Conservation (phyloP, 2,888 invertebrate genomes). For the Phlogophora meticulosa region DNA sequence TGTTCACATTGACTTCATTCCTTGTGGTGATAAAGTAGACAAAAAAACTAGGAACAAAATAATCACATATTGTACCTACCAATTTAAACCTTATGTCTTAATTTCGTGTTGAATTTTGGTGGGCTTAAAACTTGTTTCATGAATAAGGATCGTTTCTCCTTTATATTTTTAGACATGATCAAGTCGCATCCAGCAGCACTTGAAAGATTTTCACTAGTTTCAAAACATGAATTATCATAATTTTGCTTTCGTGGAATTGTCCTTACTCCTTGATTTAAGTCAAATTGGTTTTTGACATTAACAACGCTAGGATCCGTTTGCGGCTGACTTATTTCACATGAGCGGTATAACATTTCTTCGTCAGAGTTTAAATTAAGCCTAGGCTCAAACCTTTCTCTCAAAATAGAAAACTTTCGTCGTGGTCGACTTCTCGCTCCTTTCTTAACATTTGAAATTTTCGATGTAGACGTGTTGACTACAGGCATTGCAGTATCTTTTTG, state of each 20-base stretch:
- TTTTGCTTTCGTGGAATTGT: conserved; percentile 65
- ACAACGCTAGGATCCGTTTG: conserved; percentile 75
- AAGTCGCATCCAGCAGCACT: conserved; percentile 60
- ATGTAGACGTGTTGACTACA: conserved; percentile 69
- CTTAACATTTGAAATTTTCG: conserved; percentile 83
- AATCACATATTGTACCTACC: conserved; percentile 45
- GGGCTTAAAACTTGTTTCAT: conserved; percentile 91
- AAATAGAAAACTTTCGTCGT: conserved; percentile 91
- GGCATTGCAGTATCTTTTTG: conserved; percentile 81
- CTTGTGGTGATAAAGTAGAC: conserved; percentile 54
- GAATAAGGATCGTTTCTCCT: conserved; percentile 90
- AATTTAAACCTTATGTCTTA: conserved; percentile 81
- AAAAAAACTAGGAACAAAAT: conserved; percentile 63
- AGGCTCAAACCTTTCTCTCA: conserved; percentile 91
- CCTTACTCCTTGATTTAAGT: conserved; percentile 60
- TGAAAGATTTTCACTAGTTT: conserved; percentile 58
- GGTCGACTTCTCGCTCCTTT: conserved; percentile 85
- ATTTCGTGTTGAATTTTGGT: conserved; percentile 89
- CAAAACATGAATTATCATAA: conserved; percentile 64
- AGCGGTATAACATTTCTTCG: conserved; percentile 86
- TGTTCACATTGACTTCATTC: conserved; percentile 74
- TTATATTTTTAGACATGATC: conserved; percentile 80
- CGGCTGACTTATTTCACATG: conserved; percentile 78
- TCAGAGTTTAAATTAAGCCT: conserved; percentile 84
- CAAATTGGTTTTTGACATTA: conserved; percentile 74